These are phyloP conservation scores for Spisula subtruncata DNA, from an alignment of 2,888 invertebrate species.

Conservation along the genomic window DNA sequence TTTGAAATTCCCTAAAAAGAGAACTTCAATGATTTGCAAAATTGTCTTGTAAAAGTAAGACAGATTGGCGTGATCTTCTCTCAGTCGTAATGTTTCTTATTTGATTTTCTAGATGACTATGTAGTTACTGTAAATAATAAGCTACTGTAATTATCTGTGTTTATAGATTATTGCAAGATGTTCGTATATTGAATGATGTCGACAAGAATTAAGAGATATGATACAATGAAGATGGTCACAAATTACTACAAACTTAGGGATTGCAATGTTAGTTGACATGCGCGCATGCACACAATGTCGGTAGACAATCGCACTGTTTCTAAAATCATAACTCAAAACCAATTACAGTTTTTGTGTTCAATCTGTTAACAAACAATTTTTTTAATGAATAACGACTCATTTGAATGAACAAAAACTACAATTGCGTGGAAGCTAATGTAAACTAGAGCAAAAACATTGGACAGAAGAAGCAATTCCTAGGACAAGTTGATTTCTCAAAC, in stretches of 20 bases:
- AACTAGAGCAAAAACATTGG: neutral
- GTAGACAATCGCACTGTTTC: neutral
- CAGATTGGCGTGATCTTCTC: neutral
- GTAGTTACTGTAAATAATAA: neutral
- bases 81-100: neutral
- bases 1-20: neutral
- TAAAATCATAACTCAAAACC: conserved; percentile 1
- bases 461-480: neutral
- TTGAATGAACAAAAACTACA: neutral
- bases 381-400: neutral
- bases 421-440: neutral
- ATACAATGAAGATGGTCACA: neutral
- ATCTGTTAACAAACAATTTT: neutral
- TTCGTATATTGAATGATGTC: neutral
- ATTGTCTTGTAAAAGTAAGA: neutral
- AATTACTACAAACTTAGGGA: neutral
- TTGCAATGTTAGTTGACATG: neutral
- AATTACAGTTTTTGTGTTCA: neutral
- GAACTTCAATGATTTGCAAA: neutral
- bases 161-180: neutral
- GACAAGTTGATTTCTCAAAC: neutral
- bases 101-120: neutral
- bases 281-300: neutral
- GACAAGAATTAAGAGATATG: neutral
- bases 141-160: neutral